Percentiles rank a stretch among this genome's conserved stretches.
phyloP scores from a whole-genome alignment of 2,888 invertebrate genomes.

The Dynastes tityus region DNA sequence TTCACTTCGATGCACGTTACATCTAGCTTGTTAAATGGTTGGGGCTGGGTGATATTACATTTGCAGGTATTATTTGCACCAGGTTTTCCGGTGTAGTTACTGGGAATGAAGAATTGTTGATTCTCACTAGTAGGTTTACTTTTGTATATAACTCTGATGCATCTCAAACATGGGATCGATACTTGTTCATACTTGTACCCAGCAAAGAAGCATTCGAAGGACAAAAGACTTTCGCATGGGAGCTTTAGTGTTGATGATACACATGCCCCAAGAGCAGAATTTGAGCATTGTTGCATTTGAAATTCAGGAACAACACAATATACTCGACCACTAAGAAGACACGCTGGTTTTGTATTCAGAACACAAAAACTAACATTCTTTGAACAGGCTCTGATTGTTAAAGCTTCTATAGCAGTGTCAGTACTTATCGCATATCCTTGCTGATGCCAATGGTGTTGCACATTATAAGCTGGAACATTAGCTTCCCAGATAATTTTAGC shows the following conservation, averaged over 20 bases:
- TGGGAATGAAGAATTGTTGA: not conserved
- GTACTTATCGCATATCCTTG: constrained; percentile 19
- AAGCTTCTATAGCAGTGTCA: constrained; percentile 12
- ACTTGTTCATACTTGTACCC: constrained; percentile 20
- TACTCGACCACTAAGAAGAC: constrained; percentile 36
- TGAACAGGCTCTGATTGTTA: constrained; percentile 16
- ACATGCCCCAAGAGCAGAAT: constrained; percentile 23
- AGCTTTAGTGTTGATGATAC: constrained; percentile 26
- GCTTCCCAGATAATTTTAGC: not conserved
- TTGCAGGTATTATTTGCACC: constrained; percentile 2
- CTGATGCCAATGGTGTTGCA: constrained; percentile 22
- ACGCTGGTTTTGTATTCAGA: constrained; percentile 33
- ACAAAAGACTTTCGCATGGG: constrained; percentile 17
- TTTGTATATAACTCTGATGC: constrained; percentile 50
- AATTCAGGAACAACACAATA: constrained; percentile 45
- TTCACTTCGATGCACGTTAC: constrained; percentile 9
- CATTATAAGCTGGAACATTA: constrained; percentile 15
- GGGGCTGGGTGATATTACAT: constrained; percentile 8
- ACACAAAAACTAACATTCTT: constrained; percentile 39
- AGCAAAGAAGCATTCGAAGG: constrained; percentile 2
- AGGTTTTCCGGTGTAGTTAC: not conserved
- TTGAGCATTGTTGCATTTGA: constrained; percentile 14
- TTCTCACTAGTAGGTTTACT: constrained; percentile 13
- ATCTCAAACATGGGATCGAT: constrained; percentile 41
- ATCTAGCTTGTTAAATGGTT: not conserved